Evolutionary conservation across 2,113 vertebrate genomes (phyloP), one percentile per base, ranked within the genome.

Genomic region (Leptodactylus fuscus): DNA sequence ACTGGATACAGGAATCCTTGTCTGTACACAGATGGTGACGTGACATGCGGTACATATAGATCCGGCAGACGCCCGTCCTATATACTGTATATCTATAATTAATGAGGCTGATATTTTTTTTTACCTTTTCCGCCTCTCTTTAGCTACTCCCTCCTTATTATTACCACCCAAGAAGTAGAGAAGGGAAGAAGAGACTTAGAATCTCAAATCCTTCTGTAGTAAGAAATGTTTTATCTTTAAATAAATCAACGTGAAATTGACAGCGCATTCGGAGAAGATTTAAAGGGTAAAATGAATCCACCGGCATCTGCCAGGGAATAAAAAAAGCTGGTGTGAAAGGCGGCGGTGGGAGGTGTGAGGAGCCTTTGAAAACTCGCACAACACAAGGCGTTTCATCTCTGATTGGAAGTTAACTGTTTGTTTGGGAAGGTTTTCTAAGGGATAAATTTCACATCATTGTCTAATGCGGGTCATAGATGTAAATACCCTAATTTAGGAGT

Each of bases 241-340:
- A 60, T 77, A 67, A 49, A 67, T 38, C 29, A 22, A 48, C n/a
- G 13, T 51, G 53, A 60, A 80, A 81, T 60, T 53, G 70, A 81
- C 76, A 81, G 38, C 22, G 24, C 51, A 46, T 55, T 81, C 46
- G 20, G 27, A 18, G 65, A 73, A 70, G 24, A 86, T 86, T 85
- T 58, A 71, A 81, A 81, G 75, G 74, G 22, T 85, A 85, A 32
- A 73, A 86, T 32, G 41, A 69, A 80, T 62, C 60, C 34, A 80
- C 27, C 16, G 11, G 65, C 77, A 86, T 86, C 84, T 86, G 84
- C 55, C 49, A 60, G 48, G 76, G 65, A 80, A 29, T 51, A 85
- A 73, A 81, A 86, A 86, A 86, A 86, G 77, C 55, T 62, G 38
- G 84, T 86, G 84, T 81, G 84, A 86, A 86, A 86, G 76, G 77